Evolutionary conservation across 2,113 vertebrate species (phyloP), one percentile per base, ranked within the genome.

Genomic region (Pituophis catenifer): DNA sequence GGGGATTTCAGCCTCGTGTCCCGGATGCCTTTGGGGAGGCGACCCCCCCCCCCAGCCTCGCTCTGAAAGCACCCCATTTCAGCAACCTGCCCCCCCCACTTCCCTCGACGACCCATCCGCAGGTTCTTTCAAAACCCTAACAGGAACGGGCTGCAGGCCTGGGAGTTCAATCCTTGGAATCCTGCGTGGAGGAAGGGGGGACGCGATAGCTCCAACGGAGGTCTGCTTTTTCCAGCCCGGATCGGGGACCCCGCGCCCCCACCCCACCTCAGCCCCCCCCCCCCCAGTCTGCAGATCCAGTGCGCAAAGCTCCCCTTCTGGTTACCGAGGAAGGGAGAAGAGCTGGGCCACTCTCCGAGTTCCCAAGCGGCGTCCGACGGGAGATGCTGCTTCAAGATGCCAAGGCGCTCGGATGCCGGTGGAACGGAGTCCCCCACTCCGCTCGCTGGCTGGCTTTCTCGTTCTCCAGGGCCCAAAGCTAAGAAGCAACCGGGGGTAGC

Each of bases 21-120:
- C 13, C 2, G 12, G 65, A 1, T 15, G 12, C 26, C 4, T 92
- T 70, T 94, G 62, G 70, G 91, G 81, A 90, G 75, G 95, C 19
- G 57, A 59, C 23, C 3, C 44, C 44, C 44, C 44, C 44, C 44
- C 1, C 70, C n/a, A 54, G 1, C 58, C 93, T 19, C 54, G 12
- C 55, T 48, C 59, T 62, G 19, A 65, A 94, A 95, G 50, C 94
- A n/a, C 53, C 10, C 26, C 26, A 11, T 17, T 54, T 92, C 44
- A 94, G 26, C 85, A 94, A 89, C 11, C 33, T 21, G 62, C 86
- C 29, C 19, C 0, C 58, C 23, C 23, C 58, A 8, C 2, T 8
- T 8, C 58, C 58, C 91, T 48, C 91, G 2, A 26, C 24, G 9
- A 75, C 70, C 70, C 70, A n/a, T 5, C 70, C 13, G 7, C 70